Base-by-base conservation (phyloP, 2,113 vertebrate genomes). In the Syngnathus scovelli region DNA sequence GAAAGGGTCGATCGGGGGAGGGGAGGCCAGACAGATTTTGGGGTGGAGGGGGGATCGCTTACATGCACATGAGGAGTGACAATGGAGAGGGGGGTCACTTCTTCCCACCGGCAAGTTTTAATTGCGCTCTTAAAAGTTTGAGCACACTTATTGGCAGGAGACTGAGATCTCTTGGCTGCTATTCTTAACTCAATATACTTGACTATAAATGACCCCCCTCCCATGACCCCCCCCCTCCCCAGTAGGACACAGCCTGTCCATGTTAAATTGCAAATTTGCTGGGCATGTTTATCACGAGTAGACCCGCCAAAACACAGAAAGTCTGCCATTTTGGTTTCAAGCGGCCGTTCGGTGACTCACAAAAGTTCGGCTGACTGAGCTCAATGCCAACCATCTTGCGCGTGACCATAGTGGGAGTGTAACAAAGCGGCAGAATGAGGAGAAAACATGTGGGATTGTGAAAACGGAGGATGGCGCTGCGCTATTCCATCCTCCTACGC, bases 21-120 rank as follows among this genome's bases (percentile, higher is more conserved):
- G 54, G 70, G 80, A 78, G 78, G 55, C 75, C 87, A 90, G 85
- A 87, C 90, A 82, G 85, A 85, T 83, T 89, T 87, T 86, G 72
- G 84, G 80, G 87, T 80, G 80, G 89, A 81, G 77, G 61, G 23
- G 74, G 84, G 78, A 85, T 85, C 80, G n/a, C 71, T 90, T 88
- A 89, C 86, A 85, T 62, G 65, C 51, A 54, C 37, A 41, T 56
- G 67, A 46, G 46, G 56, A 55, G 69, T 54, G 36, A 56, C 19
- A n/a, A 8, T 51, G 64, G 39, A 60, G 15, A 44, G 39, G 68
- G 44, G 38, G 13, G 46, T 13, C 33, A 8, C 36, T 59, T 37
- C n/a, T 5, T 19, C 56, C 27, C 56, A 36, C 15, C 46, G 1
- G 4, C 46, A 48, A 59, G 23, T 56, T 15, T 37, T 59, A 19